A percentile compares a stretch with the other conserved stretches of the same genome.
These are phyloP conservation scores for Papilio dardanus DNA, from an alignment of 1,140 invertebrate genomes.

Conservation along the genomic window DNA sequence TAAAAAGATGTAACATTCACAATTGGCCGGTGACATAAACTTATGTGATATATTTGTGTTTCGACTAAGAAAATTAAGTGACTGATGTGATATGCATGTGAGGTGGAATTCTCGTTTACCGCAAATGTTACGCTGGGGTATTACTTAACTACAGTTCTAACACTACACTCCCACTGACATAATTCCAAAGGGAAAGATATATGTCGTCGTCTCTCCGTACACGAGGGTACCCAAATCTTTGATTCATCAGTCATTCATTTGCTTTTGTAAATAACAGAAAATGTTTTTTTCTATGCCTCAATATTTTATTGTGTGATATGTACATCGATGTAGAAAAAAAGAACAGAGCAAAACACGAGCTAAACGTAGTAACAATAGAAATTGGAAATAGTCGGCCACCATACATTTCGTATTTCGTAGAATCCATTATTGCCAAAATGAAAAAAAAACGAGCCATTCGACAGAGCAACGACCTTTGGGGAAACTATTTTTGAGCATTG, in stretches of 20 bases:
- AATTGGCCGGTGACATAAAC: not conserved
- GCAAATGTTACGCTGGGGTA: conserved; percentile 4
- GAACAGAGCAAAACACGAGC: not conserved
- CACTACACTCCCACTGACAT: not conserved
- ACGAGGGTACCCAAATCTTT: too few species aligned
- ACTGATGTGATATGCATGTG: conserved; percentile 18
- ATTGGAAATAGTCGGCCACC: conserved; percentile 12
- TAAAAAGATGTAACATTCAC: not conserved
- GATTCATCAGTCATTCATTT: too few species aligned
- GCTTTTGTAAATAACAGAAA: too few species aligned
- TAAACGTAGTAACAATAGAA: not conserved
- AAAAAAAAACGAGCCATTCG: not conserved
- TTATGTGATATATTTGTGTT: not conserved
- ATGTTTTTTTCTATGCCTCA: not conserved
- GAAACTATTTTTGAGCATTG: not conserved
- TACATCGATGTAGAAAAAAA: not conserved
- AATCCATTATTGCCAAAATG: not conserved
- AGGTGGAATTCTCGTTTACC: conserved; percentile 4
- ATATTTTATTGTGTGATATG: not conserved
- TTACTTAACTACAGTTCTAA: conserved; percentile 13
- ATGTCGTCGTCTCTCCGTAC: not conserved
- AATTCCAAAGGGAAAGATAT: conserved; percentile 7
- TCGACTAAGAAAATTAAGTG: not conserved
- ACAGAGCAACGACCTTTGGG: conserved; percentile 4
- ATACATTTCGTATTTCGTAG: not conserved